Evolutionary conservation across 2,888 invertebrate species (phyloP), one percentile per base, ranked within the genome.

Genomic region (Luperina nickerlii): DNA sequence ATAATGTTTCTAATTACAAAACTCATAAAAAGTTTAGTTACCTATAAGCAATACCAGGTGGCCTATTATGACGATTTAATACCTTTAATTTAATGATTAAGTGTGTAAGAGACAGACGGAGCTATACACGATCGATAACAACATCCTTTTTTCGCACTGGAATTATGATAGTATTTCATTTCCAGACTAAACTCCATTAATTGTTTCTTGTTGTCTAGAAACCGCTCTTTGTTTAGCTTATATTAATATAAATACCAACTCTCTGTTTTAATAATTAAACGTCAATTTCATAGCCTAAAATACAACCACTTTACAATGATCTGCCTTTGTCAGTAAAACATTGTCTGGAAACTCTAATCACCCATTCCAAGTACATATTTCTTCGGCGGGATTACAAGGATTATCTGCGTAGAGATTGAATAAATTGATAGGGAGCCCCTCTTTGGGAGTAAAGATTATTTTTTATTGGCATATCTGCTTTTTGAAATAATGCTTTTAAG

Each of bases 251-350:
- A 87, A 87, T 70, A 87, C 32, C 57, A 45, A 63, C 63, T 60
- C 60, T 54, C 32, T 67, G 27, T 78, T 79, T 73, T 54, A 48
- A 84, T 54, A 48, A 84, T 79, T 73, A 67, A 75, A 77, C n/a
- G 60, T 81, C 69, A 76, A 88, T 75, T 70, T 70, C 70, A 71
- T 48, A 54, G 54, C 15, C 27, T 57, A 78, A 66, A 24, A 62
- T 72, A 88, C 69, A 72, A 82, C 63, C 65, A 80, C 57, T 70
- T 83, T 51, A 78, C 48, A 81, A 88, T 74, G 54, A 76, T 65
- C 68, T 70, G 38, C 57, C 68, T 63, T 80, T 63, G 70, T 79
- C 32, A 71, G 27, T 69, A 63, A 73, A 69, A 83, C 54, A 57
- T 48, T 71, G 63, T 62, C 76, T 86, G 13, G 51, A n/a, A 76